These are phyloP conservation scores for Gallinago media DNA, from an alignment of 2,113 vertebrate species.

Conservation along the genomic window DNA sequence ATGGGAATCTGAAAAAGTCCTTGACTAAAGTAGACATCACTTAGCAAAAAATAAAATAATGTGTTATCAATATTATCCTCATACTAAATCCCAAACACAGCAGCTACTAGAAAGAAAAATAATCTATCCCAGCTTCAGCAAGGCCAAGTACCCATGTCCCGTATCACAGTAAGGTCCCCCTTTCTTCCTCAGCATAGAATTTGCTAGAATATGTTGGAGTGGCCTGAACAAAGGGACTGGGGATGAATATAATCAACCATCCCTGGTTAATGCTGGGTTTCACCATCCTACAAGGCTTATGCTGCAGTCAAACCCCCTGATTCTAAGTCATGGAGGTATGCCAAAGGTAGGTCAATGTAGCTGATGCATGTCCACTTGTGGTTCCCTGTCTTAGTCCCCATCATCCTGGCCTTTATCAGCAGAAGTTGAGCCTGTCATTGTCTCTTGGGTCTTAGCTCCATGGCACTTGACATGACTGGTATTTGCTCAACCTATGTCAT, in stretches of 20 bases:
- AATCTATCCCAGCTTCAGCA: not conserved
- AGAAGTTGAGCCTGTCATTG: not conserved
- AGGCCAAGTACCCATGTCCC: not conserved
- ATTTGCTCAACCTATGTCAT: not conserved
- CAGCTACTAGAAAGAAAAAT: not conserved
- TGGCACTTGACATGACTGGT: not conserved
- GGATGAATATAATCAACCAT: not conserved
- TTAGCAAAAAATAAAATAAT: not conserved
- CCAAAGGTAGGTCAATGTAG: not conserved
- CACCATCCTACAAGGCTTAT: not conserved
- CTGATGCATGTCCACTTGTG: not conserved
- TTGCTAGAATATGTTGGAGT: not conserved
- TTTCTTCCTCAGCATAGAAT: not conserved
- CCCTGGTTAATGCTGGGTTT: not conserved
- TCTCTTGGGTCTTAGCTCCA: not conserved
- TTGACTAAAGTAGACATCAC: not conserved
- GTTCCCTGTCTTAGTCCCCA: not conserved
- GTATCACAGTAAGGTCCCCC: accelerated
- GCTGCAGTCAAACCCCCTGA: not conserved
- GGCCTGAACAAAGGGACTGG: not conserved
- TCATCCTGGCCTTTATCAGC: not conserved
- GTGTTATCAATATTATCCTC: not conserved
- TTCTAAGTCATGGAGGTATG: not conserved
- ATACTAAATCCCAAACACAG: not conserved
- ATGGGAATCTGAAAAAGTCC: not conserved